Base-by-base conservation (phyloP, 2,797 vertebrate genomes). In the Syngnathus rostellatus region DNA sequence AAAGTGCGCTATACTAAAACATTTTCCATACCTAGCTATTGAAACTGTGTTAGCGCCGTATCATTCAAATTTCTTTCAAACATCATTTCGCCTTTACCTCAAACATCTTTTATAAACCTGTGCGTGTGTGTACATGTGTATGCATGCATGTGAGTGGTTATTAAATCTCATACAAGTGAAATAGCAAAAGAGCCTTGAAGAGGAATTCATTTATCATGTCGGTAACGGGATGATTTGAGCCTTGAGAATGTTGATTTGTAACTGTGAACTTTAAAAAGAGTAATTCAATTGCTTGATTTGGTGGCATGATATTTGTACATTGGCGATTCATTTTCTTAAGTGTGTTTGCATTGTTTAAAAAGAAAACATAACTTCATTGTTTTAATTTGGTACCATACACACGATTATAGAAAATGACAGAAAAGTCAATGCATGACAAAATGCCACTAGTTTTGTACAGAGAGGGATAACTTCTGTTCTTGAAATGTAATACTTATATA, bases 381-480 rank as follows among this genome's bases (percentile, higher is more conserved):
- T 81, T 81, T 79, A 1, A 69, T 73, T 82, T 70, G 83, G 83
- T 85, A 81, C 84, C 83, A 82, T 77, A 48, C 25, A 74, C 64
- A 69, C 3, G 12, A 75, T 77, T 81, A 75, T 79, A 72, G 69
- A 83, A 58, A 65, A 40, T 74, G 62, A 70, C 39, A 61, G 37
- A 31, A 31, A 31, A 0, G 31, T 31, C 31, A 19, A 21, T 76
- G 63, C 66, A 78, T 69, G 11, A 12, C 40, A 43, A 62, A 12
- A 8, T 6, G 10, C 3, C 17, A 39, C 17, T n/a, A 61, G 9
- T 62, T 62, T 40, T 10, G 8, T 60, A 41, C 38, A 40, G 58
- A 40, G 19, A 60, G 16, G 39, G 4, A 40, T 37, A 60, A 40
- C 38, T 61, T 40, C 53, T 55, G 21, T 7, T 55, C 31, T 58